These are phyloP conservation scores for Hirundichthys speculiger DNA, from an alignment of 2,113 vertebrate species.

Conservation along the genomic window DNA sequence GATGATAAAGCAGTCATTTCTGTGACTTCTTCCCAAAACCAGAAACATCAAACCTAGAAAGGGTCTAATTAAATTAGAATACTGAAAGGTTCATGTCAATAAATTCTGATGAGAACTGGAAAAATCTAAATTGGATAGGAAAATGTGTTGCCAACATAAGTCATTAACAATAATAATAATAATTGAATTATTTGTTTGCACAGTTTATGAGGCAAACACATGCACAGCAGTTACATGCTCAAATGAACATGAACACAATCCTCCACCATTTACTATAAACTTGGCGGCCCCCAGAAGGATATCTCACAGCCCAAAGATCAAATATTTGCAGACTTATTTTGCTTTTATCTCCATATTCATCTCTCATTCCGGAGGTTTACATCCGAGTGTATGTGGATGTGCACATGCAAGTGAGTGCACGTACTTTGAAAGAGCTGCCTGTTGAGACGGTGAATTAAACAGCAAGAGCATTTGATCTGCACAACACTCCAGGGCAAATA, in stretches of 20 bases:
- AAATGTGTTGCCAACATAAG: slow-evolving; percentile 5
- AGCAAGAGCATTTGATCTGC: slow-evolving; percentile 79
- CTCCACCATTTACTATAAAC: slow-evolving; percentile 37
- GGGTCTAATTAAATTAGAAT: background rate
- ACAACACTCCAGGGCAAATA: slow-evolving; percentile 71
- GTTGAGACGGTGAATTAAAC: slow-evolving; percentile 80
- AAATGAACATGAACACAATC: slow-evolving; percentile 49
- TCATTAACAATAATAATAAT: slow-evolving; percentile 37
- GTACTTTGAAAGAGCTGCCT: slow-evolving; percentile 69
- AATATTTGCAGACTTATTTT: slow-evolving; percentile 62
- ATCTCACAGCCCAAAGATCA: slow-evolving; percentile 38
- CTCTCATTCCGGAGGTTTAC: slow-evolving; percentile 54
- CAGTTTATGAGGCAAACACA: slow-evolving; percentile 28
- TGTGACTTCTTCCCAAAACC: background rate
- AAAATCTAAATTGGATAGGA: background rate
- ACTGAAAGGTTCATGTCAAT: background rate
- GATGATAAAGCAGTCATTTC: background rate
- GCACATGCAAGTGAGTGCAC: slow-evolving; percentile 52
- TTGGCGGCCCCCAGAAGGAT: slow-evolving; percentile 38
- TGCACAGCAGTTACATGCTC: slow-evolving; percentile 44
- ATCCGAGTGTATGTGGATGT: slow-evolving; percentile 40
- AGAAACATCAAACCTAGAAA: background rate
- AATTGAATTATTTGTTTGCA: slow-evolving; percentile 41
- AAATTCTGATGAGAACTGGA: background rate
- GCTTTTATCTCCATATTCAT: slow-evolving; percentile 64